A percentile compares a stretch with the other conserved stretches of the same genome.
Conservation (phyloP, 1,140 invertebrate genomes). For the Papilio glaucus region DNA sequence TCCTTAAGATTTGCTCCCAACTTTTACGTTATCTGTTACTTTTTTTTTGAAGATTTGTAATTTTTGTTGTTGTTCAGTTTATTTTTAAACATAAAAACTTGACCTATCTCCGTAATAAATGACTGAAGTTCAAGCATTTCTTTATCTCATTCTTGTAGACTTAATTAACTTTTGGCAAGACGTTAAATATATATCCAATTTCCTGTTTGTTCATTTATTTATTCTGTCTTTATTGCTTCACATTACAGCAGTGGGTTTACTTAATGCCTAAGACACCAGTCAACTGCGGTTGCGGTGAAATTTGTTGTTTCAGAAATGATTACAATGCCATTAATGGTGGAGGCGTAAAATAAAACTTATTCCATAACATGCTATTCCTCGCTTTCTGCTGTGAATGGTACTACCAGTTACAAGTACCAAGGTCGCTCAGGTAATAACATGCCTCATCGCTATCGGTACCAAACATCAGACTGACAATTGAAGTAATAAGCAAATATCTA, state of each 20-base stretch:
- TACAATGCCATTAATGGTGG: too few species aligned
- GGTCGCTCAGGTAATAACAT: background rate
- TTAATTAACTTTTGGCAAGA: background rate
- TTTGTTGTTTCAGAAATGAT: too few species aligned
- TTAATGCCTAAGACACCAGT: too few species aligned
- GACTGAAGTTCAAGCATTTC: background rate
- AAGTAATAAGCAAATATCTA: too few species aligned
- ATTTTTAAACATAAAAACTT: constrained; percentile 11
- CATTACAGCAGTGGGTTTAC: too few species aligned
- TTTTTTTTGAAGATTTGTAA: constrained; percentile 17
- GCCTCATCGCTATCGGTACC: background rate
- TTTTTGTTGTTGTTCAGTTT: background rate
- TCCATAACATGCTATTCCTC: background rate
- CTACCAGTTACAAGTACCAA: background rate
- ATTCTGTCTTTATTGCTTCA: too few species aligned
- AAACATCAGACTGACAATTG: too few species aligned
- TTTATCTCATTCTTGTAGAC: too few species aligned
- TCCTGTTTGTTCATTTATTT: background rate
- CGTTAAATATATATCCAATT: background rate
- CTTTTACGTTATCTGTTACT: constrained; percentile 11
- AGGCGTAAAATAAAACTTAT: background rate
- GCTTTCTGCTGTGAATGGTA: background rate
- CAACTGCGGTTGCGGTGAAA: too few species aligned
- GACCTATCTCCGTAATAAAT: constrained; percentile 14
- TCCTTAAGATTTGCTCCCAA: background rate